These are phyloP conservation scores for Ophion costatus DNA, from an alignment of 2,888 invertebrate species.

Conservation along the genomic window DNA sequence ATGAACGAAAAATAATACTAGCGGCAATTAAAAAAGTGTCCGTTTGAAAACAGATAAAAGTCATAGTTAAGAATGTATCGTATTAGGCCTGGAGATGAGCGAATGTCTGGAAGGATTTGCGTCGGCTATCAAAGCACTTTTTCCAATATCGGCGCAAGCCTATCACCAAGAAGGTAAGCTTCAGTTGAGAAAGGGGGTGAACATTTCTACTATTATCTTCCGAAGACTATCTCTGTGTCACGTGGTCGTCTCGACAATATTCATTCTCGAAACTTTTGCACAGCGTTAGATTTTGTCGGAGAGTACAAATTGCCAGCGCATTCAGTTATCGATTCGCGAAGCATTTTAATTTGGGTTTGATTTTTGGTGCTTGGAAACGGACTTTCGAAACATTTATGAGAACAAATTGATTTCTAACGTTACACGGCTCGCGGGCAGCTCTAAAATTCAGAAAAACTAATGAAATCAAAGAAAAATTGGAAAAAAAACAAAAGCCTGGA, in stretches of 20 bases:
- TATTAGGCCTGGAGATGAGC: slow-evolving; percentile 82
- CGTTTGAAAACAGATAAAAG: slow-evolving; percentile 78
- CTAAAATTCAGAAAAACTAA: too few species aligned
- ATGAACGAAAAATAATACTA: slow-evolving; percentile 69
- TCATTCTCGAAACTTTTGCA: slow-evolving; percentile 2
- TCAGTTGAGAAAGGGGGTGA: slow-evolving; percentile 32
- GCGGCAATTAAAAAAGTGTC: slow-evolving; percentile 68
- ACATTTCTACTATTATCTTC: slow-evolving; percentile 31
- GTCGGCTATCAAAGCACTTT: slow-evolving; percentile 82
- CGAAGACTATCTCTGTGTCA: slow-evolving; percentile 30
- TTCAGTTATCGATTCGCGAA: too few species aligned
- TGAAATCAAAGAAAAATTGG: too few species aligned
- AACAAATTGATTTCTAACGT: too few species aligned
- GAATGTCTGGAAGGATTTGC: slow-evolving; percentile 83
- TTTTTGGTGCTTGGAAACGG: too few species aligned
- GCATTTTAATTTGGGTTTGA: too few species aligned
- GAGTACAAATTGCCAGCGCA: too few species aligned
- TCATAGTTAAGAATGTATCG: slow-evolving; percentile 81
- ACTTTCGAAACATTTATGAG: too few species aligned
- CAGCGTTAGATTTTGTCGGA: not conserved
- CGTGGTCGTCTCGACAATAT: slow-evolving; percentile 15
- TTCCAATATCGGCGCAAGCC: slow-evolving; percentile 82
- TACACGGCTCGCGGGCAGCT: too few species aligned
- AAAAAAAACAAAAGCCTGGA: too few species aligned
- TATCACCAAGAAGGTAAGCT: slow-evolving; percentile 82